Evolutionary conservation across 2,797 vertebrate species (phyloP).

Genomic region (Falco novaeseelandiae): DNA sequence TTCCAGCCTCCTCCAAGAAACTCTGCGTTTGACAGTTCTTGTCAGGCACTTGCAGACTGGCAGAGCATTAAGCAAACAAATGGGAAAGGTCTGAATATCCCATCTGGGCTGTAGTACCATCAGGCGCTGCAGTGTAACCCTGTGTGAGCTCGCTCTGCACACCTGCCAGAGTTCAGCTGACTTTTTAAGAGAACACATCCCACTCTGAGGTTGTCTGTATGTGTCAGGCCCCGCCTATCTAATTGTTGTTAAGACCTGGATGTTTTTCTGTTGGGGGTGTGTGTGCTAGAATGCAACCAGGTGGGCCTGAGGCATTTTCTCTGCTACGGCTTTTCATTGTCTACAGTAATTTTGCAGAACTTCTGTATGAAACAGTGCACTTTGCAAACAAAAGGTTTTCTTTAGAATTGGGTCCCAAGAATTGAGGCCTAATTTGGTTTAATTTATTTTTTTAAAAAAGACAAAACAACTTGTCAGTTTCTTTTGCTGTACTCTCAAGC

Average conservation of each 20-base stretch:
- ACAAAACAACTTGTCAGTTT: background rate
- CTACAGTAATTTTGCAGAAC: background rate
- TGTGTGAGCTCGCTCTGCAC: background rate
- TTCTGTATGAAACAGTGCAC: background rate
- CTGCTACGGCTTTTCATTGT: background rate
- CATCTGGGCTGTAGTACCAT: background rate
- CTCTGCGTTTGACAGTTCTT: background rate
- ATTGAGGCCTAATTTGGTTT: background rate
- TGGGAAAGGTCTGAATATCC: background rate
- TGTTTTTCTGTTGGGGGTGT: background rate
- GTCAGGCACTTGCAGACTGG: background rate
- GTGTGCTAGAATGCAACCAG: background rate
- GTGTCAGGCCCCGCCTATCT: background rate
- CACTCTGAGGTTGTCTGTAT: background rate
- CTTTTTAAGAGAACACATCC: background rate
- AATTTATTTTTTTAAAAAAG: background rate
- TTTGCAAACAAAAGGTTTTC: background rate
- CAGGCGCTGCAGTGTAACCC: background rate
- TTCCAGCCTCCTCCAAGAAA: background rate
- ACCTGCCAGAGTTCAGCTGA: background rate
- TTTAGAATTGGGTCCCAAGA: background rate
- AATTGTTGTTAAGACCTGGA: background rate
- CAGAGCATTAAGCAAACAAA: background rate
- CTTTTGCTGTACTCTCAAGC: background rate
- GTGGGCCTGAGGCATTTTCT: background rate